Evolutionary conservation across 92 coral and sea anemone species (phyloP).

Genomic region (Micromussa lordhowensis): DNA sequence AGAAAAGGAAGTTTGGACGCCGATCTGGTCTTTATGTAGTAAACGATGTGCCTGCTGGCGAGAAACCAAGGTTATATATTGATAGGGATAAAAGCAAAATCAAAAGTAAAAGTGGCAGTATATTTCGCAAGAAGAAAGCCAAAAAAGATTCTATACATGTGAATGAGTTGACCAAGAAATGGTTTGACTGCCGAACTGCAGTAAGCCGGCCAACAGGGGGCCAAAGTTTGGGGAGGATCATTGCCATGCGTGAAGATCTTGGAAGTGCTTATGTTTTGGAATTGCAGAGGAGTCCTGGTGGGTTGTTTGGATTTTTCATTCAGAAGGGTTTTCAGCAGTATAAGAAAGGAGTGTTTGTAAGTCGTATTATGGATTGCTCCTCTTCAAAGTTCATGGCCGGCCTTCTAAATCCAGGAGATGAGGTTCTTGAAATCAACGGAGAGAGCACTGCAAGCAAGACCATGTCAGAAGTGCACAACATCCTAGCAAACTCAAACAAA

Average conservation of each 20-base stretch:
- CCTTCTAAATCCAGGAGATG: conserved; percentile 93
- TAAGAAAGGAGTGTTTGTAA: conserved; percentile 83
- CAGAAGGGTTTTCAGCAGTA: conserved; percentile 83
- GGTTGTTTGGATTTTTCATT: conserved; percentile 92
- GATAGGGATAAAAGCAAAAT: conserved; percentile 56
- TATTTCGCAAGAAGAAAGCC: conserved; percentile 56
- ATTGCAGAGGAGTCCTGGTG: conserved; percentile 80
- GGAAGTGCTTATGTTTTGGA: conserved; percentile 91
- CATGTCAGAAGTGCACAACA: conserved; percentile 79
- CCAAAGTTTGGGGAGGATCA: conserved; percentile 73
- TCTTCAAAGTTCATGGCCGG: conserved; percentile 93
- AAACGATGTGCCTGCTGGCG: conserved; percentile 76
- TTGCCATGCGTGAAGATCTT: conserved; percentile 74
- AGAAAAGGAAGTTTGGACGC: conserved; percentile 83
- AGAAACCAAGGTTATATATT: conserved; percentile 68
- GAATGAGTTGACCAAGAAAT: conserved; percentile 78
- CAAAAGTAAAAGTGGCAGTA: conserved; percentile 64
- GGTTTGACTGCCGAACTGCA: conserved; percentile 82
- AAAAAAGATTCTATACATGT: conserved; percentile 61
- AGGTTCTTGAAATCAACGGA: conserved; percentile 86
- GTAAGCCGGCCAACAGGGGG: conserved; percentile 86
- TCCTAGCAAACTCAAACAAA: conserved; percentile 84
- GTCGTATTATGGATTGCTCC: conserved; percentile 85
- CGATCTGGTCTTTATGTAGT: conserved; percentile 95
- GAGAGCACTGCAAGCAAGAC: conserved; percentile 66